Evolutionary conservation across 2,888 invertebrate species (phyloP), one percentile per base, ranked within the genome.

Genomic region (Thymelicus acteon): DNA sequence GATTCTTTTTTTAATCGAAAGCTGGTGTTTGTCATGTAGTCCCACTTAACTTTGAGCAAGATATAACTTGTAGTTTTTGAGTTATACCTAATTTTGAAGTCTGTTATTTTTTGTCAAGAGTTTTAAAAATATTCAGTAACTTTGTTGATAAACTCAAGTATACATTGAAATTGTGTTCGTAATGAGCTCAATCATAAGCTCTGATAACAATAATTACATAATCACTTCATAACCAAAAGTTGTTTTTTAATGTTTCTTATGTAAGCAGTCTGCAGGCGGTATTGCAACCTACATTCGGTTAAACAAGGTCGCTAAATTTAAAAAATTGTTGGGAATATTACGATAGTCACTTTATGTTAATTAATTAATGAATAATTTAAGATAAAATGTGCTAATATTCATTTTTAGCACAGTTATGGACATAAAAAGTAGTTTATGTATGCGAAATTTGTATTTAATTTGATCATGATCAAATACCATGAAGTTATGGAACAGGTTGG

Each of bases 261-360:
- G 71, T 73, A 76, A 75, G 49, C 67, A 8, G 31, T 44, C 57
- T 39, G 69, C 31, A 69, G 57, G 47, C 31, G 61, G 67, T 62
- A 70, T 62, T 31, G 58, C 70, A 73, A 72, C 75, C 75, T 72
- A 74, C 73, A 72, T 73, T 58, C 13, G 24, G 57, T 52, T 48
- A 60, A 68, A 62, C 68, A 68, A 68, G 68, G 68, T 62, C 19
- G 58, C 48, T 37, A 54, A 52, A 31, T 58, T 31, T 47, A 48
- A 24, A 24, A 47, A 48, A 47, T 57, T 54, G 19, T 24, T 6
- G 15, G 15, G 47, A 47, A 44, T 54, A 47, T 47, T 44, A 54
- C 15, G 54, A 72, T 52, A 52, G 7, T 15, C 6, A 7, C 15
- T 15, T 7, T 15, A 15, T 15, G 49, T 49, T 15, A n/a, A 15